Evolutionary conservation across 2,113 vertebrate species (phyloP).

Genomic region (Nothobranchius kuhntae): DNA sequence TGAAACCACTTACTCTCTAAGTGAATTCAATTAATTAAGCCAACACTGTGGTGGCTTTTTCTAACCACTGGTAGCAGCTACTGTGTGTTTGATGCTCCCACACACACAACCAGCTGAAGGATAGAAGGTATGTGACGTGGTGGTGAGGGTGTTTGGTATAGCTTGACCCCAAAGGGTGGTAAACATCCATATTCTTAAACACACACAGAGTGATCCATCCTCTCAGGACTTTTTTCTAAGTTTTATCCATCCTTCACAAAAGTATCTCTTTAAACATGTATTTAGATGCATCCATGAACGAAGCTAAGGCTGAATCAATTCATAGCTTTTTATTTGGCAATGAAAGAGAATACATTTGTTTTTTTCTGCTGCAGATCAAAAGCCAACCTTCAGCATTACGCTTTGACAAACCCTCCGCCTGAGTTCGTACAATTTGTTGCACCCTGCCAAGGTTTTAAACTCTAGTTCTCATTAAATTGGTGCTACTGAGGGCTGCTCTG

Average conservation of each 20-base stretch:
- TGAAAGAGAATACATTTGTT: neutral
- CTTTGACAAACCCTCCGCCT: too few species aligned
- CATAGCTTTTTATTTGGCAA: neutral
- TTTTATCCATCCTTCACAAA: neutral
- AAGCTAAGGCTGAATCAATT: neutral
- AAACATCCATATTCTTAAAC: neutral
- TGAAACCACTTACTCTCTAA: neutral
- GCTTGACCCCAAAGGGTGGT: neutral
- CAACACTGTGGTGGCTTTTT: neutral
- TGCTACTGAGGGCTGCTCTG: too few species aligned
- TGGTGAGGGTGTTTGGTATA: neutral
- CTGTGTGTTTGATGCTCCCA: neutral
- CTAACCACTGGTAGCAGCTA: neutral
- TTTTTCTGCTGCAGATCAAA: too few species aligned
- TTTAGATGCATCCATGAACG: neutral
- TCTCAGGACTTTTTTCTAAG: neutral
- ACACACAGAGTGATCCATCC: neutral
- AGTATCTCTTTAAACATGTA: neutral
- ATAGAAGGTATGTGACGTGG: too few species aligned
- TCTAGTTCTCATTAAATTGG: too few species aligned
- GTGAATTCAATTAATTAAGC: neutral
- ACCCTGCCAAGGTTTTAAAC: too few species aligned
- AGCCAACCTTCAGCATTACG: too few species aligned
- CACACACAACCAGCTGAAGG: too few species aligned
- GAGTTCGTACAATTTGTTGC: too few species aligned